These are phyloP conservation scores for Lophochroa leadbeateri DNA, from an alignment of 2,113 vertebrate species.

Conservation along the genomic window DNA sequence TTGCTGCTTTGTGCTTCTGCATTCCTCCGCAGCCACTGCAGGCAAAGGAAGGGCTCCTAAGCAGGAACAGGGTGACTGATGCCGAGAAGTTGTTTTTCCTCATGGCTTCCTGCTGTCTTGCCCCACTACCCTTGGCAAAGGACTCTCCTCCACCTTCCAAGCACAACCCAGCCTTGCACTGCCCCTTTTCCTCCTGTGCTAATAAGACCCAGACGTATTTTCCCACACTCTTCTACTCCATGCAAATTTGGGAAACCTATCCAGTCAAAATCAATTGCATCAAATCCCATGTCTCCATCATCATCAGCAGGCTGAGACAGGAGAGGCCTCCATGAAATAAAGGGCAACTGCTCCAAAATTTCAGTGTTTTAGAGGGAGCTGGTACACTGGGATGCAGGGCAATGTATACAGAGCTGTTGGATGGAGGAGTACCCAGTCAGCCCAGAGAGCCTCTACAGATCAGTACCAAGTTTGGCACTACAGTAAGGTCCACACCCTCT, in stretches of 20 bases:
- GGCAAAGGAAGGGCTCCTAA: background rate
- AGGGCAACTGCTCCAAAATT: background rate
- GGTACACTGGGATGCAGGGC: background rate
- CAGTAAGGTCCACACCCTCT: too few relatives aligned
- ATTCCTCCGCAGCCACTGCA: background rate
- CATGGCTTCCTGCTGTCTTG: background rate
- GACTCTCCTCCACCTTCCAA: background rate
- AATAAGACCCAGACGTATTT: background rate
- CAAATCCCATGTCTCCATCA: background rate
- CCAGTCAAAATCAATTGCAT: background rate
- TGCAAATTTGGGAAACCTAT: background rate
- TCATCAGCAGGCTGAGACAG: background rate
- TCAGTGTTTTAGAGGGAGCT: background rate
- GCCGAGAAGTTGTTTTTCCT: background rate
- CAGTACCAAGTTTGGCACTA: fast-evolving
- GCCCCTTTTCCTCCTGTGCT: background rate
- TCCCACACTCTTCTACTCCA: background rate
- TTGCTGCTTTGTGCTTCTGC: background rate
- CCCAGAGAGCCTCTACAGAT: background rate
- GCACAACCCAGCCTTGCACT: background rate
- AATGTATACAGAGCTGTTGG: background rate
- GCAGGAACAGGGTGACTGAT: background rate
- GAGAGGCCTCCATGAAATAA: background rate
- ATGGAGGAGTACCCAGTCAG: background rate
- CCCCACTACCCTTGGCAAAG: background rate